Evolutionary conservation across 2,113 vertebrate genomes (phyloP), one percentile per base, ranked within the genome.

Genomic region (Lagopus muta): DNA sequence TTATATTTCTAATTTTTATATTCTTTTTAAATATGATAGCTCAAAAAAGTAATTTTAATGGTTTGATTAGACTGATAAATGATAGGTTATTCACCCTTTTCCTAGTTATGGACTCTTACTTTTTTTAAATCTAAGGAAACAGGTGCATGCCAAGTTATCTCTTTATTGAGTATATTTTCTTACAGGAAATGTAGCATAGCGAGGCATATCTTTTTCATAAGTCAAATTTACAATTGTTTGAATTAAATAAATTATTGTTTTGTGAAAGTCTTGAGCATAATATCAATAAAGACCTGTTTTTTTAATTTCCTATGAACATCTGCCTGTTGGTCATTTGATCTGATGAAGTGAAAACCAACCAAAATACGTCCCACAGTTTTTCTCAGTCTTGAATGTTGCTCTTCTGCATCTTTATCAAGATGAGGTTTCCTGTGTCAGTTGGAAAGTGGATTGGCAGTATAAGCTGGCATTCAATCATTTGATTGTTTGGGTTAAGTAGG

Each of bases 231-330:
- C 22, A 84, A 57, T 40, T 89, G 21, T 72, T 91, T 93, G 62
- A 90, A 84, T 92, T 73, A 61, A 87, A 54, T 69, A 77, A 92
- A 36, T 91, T 5, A n/a, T 66, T 90, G 24, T 86, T 91, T 94
- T 86, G 70, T 90, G 71, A 80, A 58, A 0, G 0, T 89, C 74
- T 17, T 77, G 24, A 79, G 54, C 47, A 89, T 75, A 32, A 73
- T 65, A 91, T 82, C 62, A 96, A 90, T 96, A 97, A 96, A 96
- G 47, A 74, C 28, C 61, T 64, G 90, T 91, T 45, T 60, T 11
- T n/a, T 25, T 7, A 89, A 80, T 36, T 67, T 71, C 17, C 28
- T 74, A 18, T 57, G 30, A 57, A 38, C 84, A 65, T 65, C 36
- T 93, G 27, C 34, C 15, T 87, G 21, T 88, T 88, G 80, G 27